Percentiles rank a stretch among this genome's conserved stretches.
These are phyloP conservation scores for Homarus americanus DNA, from an alignment of 1,140 invertebrate genomes.

Conservation along the genomic window DNA sequence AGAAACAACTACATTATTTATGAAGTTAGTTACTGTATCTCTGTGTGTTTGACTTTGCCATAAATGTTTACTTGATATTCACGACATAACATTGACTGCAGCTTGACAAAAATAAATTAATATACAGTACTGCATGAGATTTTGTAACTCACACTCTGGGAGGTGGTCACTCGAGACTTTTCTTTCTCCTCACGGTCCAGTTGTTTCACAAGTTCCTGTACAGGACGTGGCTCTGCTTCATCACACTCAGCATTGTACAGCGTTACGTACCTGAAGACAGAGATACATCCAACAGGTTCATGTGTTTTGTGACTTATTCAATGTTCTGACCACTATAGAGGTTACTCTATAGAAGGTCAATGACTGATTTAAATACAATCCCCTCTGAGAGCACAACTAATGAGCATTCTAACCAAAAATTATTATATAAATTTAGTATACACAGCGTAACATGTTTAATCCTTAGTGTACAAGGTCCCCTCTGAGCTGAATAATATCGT, in stretches of 20 bases:
- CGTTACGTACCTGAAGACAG: constrained; percentile 30
- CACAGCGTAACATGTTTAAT: too few species aligned
- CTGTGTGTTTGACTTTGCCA: not conserved
- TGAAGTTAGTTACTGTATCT: not conserved
- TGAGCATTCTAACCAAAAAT: too few species aligned
- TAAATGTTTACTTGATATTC: not conserved
- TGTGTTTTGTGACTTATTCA: too few species aligned
- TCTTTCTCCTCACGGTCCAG: constrained; percentile 43
- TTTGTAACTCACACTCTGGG: constrained; percentile 24
- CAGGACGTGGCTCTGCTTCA: constrained; percentile 28
- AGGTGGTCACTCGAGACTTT: not conserved
- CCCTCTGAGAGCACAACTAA: too few species aligned
- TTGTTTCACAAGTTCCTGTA: constrained; percentile 22
- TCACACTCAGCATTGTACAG: constrained; percentile 56
- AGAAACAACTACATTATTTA: not conserved
- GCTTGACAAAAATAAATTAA: not conserved
- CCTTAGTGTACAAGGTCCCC: too few species aligned
- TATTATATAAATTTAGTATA: too few species aligned
- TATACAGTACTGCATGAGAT: not conserved
- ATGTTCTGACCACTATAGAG: not conserved
- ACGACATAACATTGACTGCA: not conserved
- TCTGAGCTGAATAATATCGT: too few species aligned
- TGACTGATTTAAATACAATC: not conserved
- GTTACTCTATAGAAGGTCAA: not conserved
- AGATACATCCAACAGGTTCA: too few species aligned